Evolutionary conservation across 2,797 vertebrate species (phyloP).

Genomic region (Phalanger gymnotis): DNA sequence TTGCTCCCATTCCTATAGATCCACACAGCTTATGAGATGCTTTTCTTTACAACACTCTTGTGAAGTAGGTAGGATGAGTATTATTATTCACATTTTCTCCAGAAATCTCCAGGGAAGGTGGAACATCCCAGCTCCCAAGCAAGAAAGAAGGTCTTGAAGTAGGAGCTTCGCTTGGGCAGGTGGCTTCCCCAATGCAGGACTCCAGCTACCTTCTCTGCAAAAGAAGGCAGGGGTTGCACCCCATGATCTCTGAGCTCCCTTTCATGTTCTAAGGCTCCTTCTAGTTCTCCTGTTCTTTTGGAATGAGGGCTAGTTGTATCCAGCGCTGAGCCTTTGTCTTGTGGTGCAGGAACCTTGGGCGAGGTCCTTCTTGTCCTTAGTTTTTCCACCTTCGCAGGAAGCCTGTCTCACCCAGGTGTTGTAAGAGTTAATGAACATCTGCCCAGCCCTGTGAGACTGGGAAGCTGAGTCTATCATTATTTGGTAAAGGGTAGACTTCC

Average conservation of each 20-base stretch:
- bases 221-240: not conserved
- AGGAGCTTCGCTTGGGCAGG: not conserved
- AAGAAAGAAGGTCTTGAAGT: not conserved
- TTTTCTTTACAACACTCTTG: not conserved
- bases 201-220: not conserved
- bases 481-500: not conserved
- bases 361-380: not conserved
- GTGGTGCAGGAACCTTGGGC: not conserved
- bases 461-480: not conserved
- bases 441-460: not conserved
- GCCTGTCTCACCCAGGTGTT: not conserved
- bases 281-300: not conserved
- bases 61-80: not conserved
- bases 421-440: not conserved
- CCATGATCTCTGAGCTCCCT: not conserved
- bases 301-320: not conserved
- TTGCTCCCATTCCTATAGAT: not conserved
- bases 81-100: not conserved
- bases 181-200: not conserved
- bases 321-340: not conserved
- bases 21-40: not conserved
- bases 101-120: not conserved
- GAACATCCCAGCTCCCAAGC: not conserved
- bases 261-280: not conserved
- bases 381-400: not conserved